Evolutionary conservation across 2,888 invertebrate species (phyloP).

Genomic region (Ormyrus rosae): DNA sequence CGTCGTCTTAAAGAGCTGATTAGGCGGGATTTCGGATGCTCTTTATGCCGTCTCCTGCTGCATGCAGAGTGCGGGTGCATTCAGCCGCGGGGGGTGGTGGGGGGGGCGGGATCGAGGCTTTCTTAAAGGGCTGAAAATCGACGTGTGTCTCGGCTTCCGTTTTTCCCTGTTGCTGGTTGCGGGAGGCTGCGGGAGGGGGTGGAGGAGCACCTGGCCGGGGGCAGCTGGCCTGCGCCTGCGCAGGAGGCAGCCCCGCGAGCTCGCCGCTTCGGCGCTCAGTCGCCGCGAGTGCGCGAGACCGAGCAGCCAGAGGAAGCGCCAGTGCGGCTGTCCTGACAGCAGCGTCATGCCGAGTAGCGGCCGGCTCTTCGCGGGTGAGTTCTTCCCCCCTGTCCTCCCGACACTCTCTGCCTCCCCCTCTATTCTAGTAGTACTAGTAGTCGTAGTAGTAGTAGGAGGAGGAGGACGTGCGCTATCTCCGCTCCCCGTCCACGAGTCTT

Average conservation of each 20-base stretch:
- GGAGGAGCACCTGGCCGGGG: slow-evolving; percentile 30
- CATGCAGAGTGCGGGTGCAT: too few relatives aligned
- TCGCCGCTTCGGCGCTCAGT: slow-evolving; percentile 27
- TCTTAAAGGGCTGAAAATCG: background rate
- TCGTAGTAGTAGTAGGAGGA: too few relatives aligned
- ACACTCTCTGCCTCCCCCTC: too few relatives aligned
- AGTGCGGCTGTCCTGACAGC: too few relatives aligned
- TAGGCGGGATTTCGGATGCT: background rate
- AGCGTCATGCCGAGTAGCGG: too few relatives aligned
- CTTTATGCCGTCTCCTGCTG: too few relatives aligned
- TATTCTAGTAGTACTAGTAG: too few relatives aligned
- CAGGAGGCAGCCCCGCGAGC: slow-evolving; percentile 21
- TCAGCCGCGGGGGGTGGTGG: too few relatives aligned
- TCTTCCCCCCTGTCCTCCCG: background rate
- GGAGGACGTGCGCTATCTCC: too few relatives aligned
- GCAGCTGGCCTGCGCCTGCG: slow-evolving; percentile 33
- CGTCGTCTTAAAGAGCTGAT: slow-evolving; percentile 14
- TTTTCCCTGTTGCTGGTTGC: slow-evolving; percentile 47
- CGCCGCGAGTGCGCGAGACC: slow-evolving; percentile 46
- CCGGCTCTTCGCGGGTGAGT: too few relatives aligned
- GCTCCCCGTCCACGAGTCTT: too few relatives aligned
- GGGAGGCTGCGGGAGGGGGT: slow-evolving; percentile 22
- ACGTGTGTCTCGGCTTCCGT: slow-evolving; percentile 24
- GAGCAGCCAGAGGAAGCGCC: slow-evolving; percentile 1
- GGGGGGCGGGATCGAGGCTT: background rate